Evolutionary conservation across 2,113 vertebrate genomes (phyloP).

Genomic region (Hoplias malabaricus): DNA sequence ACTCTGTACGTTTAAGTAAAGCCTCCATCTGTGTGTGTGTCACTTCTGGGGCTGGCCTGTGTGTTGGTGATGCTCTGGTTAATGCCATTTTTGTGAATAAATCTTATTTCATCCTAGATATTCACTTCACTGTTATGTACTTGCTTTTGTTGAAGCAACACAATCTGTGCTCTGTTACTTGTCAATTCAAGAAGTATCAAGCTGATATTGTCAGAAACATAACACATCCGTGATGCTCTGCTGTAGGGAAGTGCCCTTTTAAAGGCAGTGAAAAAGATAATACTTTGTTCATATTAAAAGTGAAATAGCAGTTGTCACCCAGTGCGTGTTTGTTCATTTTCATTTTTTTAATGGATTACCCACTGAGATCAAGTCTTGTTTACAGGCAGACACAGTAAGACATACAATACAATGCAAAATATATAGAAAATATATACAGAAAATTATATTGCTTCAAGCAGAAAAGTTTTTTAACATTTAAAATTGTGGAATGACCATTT

Average conservation of each 20-base stretch:
- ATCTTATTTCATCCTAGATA: slow-evolving; percentile 11
- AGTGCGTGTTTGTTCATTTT: background rate
- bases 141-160: background rate
- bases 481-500: too few species aligned
- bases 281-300: slow-evolving; percentile 7
- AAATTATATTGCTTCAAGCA: too few species aligned
- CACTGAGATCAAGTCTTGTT: too few species aligned
- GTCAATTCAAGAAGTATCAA: slow-evolving; percentile 19
- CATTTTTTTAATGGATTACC: too few species aligned
- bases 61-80: background rate
- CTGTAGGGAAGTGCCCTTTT: background rate
- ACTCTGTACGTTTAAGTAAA: slow-evolving; percentile 20
- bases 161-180: slow-evolving; percentile 33
- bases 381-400: too few species aligned
- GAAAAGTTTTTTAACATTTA: too few species aligned
- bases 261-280: background rate
- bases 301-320: background rate
- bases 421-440: too few species aligned
- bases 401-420: too few species aligned
- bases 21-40: slow-evolving; percentile 37
- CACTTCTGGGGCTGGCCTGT: slow-evolving; percentile 30
- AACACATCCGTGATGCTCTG: background rate
- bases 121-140: slow-evolving; percentile 24
- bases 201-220: slow-evolving; percentile 9
- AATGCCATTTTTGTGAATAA: slow-evolving; percentile 36